phyloP scores from a whole-genome alignment of 1,140 invertebrate genomes.

The Latrodectus geometricus region DNA sequence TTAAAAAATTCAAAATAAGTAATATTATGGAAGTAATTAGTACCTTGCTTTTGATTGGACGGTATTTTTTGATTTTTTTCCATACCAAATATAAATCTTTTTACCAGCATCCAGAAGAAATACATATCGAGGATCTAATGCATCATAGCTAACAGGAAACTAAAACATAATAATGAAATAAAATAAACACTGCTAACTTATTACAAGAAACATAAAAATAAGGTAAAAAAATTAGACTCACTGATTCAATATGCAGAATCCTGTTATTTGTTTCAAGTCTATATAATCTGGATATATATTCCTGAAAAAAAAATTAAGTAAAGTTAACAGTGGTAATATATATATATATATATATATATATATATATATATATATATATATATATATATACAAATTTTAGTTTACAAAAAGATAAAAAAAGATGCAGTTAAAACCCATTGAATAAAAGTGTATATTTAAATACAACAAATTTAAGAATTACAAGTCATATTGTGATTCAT shows the following conservation, averaged over 20 bases:
- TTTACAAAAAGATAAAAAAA: no score
- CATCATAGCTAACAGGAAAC: conserved; percentile 73
- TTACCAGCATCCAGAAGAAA: conserved; percentile 91
- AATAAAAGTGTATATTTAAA: no score
- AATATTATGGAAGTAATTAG: neutral
- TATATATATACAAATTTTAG: no score
- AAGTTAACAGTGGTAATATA: no score
- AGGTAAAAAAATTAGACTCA: conserved; percentile 67
- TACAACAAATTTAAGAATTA: no score
- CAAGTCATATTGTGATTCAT: no score
- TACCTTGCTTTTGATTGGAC: conserved; percentile 89
- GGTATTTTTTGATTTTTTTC: conserved; percentile 92
- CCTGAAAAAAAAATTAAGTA: conserved; percentile 72
- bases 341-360: no score
- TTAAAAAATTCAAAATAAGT: neutral
- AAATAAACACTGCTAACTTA: neutral
- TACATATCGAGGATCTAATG: conserved; percentile 90
- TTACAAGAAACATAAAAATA: neutral
- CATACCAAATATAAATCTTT: conserved; percentile 91
- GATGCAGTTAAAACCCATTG: no score
- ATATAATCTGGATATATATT: conserved; percentile 86
- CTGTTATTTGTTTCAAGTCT: conserved; percentile 88
- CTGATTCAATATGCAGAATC: conserved; percentile 92
- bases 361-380: no score
- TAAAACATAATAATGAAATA: neutral